phyloP scores from a whole-genome alignment of 2,113 vertebrate species.

The Empidonax alnorum region DNA sequence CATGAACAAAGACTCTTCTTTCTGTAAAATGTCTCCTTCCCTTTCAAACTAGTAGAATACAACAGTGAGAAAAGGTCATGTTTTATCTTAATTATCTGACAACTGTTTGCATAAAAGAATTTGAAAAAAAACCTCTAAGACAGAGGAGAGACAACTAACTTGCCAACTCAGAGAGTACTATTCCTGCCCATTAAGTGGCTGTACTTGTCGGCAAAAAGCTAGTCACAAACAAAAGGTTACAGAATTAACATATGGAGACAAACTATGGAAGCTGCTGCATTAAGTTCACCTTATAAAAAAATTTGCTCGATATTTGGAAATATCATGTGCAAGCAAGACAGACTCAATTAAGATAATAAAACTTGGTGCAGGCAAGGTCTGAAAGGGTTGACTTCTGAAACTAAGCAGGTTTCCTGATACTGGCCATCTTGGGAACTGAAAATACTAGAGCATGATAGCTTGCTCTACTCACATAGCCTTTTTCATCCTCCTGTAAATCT shows the following conservation, averaged over 20 bases:
- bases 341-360: neutral
- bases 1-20: neutral
- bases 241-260: neutral
- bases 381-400: neutral
- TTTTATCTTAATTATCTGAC: neutral
- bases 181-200: neutral
- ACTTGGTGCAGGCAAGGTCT: neutral
- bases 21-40: neutral
- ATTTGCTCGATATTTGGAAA: neutral
- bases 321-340: neutral
- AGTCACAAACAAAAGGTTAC: neutral
- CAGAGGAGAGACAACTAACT: neutral
- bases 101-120: neutral
- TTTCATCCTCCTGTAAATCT: conserved; percentile 4
- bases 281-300: neutral
- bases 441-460: neutral
- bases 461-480: neutral
- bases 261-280: neutral
- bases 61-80: neutral
- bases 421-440: neutral
- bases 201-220: neutral
- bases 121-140: neutral
- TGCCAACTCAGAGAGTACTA: neutral
- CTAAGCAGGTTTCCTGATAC: neutral
- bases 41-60: neutral